Conservation (phyloP, 2,797 vertebrate genomes). For the Xenentodon cancila region DNA sequence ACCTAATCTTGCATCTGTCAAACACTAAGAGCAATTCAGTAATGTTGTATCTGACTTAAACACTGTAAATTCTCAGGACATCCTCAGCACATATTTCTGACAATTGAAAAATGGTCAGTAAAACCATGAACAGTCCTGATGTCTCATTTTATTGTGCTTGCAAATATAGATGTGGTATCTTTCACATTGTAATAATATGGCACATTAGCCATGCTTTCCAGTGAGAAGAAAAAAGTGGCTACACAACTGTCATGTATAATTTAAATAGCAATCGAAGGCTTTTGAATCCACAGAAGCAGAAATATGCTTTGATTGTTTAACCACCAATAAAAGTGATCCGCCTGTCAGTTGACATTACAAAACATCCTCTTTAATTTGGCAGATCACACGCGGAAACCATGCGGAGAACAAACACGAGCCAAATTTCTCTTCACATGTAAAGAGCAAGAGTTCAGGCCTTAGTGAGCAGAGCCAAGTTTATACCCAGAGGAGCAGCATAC, state of each 20-base stretch:
- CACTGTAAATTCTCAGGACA: too few relatives aligned
- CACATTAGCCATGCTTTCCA: too few relatives aligned
- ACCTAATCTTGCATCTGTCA: slow-evolving; percentile 36
- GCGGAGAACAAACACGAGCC: slow-evolving; percentile 63
- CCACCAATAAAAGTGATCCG: slow-evolving; percentile 37
- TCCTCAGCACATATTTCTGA: too few relatives aligned
- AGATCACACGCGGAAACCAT: slow-evolving; percentile 59
- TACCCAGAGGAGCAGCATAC: slow-evolving; percentile 66
- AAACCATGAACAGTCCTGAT: too few relatives aligned
- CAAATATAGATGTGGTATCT: too few relatives aligned
- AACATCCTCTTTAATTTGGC: slow-evolving; percentile 57
- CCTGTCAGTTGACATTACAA: slow-evolving; percentile 61
- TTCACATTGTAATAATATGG: too few relatives aligned
- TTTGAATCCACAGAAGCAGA: slow-evolving; percentile 53
- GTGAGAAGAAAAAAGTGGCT: neutral
- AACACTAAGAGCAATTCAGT: slow-evolving; percentile 30
- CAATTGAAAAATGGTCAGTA: too few relatives aligned
- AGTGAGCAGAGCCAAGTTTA: slow-evolving; percentile 56
- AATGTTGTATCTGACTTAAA: neutral
- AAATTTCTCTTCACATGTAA: slow-evolving; percentile 59
- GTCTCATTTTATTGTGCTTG: too few relatives aligned
- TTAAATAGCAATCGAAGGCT: slow-evolving; percentile 26
- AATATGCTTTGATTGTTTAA: slow-evolving; percentile 45
- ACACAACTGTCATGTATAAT: neutral
- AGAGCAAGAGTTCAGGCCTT: slow-evolving; percentile 57